phyloP scores from a whole-genome alignment of 2,113 vertebrate genomes.

The Scolopax mira region DNA sequence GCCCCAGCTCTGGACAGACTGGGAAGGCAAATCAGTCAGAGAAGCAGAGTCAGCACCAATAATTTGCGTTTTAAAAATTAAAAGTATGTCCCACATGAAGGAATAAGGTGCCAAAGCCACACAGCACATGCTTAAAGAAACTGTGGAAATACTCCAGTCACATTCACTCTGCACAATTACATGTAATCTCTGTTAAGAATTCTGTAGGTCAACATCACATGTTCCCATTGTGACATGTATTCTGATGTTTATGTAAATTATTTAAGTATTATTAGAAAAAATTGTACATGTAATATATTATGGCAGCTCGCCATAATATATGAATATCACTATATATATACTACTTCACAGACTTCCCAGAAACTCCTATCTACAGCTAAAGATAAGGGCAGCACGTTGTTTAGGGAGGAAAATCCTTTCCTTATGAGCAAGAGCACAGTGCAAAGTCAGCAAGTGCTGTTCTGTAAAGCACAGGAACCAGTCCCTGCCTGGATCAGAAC shows the following conservation, averaged over 20 bases:
- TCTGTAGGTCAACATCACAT: not conserved
- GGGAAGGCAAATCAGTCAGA: not conserved
- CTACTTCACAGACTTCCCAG: not conserved
- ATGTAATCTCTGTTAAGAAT: fast-evolving
- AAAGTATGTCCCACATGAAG: not conserved
- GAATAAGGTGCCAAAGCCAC: not conserved
- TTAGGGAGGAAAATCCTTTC: not conserved
- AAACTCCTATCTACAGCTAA: not conserved
- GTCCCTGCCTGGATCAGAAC: not conserved
- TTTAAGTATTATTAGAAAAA: not conserved
- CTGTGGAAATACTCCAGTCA: not conserved
- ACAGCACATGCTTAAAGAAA: not conserved
- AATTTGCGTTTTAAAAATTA: not conserved
- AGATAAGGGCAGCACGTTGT: not conserved
- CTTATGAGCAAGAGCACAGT: not conserved
- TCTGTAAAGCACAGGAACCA: not conserved
- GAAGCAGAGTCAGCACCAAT: not conserved
- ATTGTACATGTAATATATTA: not conserved
- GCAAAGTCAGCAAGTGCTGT: not conserved
- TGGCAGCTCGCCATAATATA: not conserved
- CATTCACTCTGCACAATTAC: not conserved
- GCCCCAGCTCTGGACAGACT: not conserved
- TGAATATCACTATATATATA: fast-evolving
- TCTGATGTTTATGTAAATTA: not conserved
- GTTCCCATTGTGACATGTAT: not conserved